phyloP scores from a whole-genome alignment of 2,797 vertebrate species.

The Chelon labrosus region DNA sequence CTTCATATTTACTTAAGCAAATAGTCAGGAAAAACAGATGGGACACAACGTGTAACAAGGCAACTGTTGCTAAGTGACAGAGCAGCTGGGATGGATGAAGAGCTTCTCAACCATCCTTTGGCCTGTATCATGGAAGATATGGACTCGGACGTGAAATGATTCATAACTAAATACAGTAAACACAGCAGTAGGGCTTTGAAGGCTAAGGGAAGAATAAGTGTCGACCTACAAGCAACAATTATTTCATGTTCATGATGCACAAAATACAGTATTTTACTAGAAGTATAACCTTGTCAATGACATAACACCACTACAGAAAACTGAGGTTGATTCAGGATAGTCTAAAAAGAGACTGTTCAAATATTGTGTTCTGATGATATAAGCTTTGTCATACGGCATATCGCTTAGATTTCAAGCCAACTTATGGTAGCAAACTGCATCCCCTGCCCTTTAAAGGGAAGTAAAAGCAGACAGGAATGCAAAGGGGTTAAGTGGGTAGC shows the following conservation, averaged over 20 bases:
- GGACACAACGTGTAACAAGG: conserved; percentile 13
- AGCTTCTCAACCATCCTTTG: conserved; percentile 25
- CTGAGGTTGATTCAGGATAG: neutral
- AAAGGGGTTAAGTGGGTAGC: conserved; percentile 23
- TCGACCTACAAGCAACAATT: conserved; percentile 3
- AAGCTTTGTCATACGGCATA: neutral
- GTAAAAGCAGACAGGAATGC: conserved; percentile 41
- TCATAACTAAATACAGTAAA: conserved; percentile 22
- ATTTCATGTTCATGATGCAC: neutral
- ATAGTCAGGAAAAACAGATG: conserved; percentile 17
- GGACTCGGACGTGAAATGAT: conserved; percentile 35
- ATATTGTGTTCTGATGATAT: neutral
- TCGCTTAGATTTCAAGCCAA: conserved; percentile 9
- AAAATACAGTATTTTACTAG: neutral
- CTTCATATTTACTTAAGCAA: conserved; percentile 12
- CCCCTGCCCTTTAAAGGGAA: conserved; percentile 28
- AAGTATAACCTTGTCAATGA: neutral
- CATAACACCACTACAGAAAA: neutral
- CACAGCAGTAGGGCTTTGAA: conserved; percentile 7
- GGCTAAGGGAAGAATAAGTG: neutral
- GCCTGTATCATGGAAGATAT: conserved; percentile 4
- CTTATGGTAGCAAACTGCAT: conserved; percentile 7
- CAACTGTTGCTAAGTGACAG: conserved; percentile 68
- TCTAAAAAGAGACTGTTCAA: neutral
- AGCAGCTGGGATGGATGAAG: conserved; percentile 42